Base-by-base conservation (phyloP, 35 echinoderm and acorn worm genomes). In the Amphiura filiformis region DNA sequence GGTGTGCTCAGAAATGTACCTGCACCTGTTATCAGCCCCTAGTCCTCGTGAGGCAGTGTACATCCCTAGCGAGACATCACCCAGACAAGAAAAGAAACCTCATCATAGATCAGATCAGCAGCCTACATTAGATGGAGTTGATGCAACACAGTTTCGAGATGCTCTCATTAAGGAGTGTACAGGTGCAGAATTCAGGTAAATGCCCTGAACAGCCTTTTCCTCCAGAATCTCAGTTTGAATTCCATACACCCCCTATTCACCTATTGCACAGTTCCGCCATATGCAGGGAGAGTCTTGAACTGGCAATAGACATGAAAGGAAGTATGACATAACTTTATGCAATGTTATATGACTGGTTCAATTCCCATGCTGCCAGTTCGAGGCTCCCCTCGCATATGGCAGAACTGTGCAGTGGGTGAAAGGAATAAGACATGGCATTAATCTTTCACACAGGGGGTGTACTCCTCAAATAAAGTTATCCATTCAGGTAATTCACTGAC, bases 1-100 rank as follows among this genome's bases (percentile, higher is more conserved):
- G 28, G 39, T 79, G 5, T 98, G 96, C 75, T 91, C 83, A 20
- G 89, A 91, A 32, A 88, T 98, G 36, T 98, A 98, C 41, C 47
- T 94, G 22, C 91, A 84, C 23, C 83, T 94, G 39, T 39, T 94
- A 18, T 87, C 86, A 33, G 77, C 92, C 13, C 94, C 76, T 35
- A 98, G 96, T 42, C 96, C 96, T 3, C 76, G 96, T 79, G 96
- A 93, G 32, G 87, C 96, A 42, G 96, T 98, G 4, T 94, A 94
- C 75, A 93, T 98, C 56, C 96, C 96, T 20, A 94, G 96, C 56
- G 92, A 84, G 70, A 84, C 82, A 31, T 93, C 92, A 31, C 92
- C 92, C 80, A 82, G 84, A 70, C 92, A 93, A 81, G 84, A 93
- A 82, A 89, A 93, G 87, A 93, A 86, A 39, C 57, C 38, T 14